phyloP scores from a whole-genome alignment of 2,797 vertebrate genomes.

The Manis crassicaudata region DNA sequence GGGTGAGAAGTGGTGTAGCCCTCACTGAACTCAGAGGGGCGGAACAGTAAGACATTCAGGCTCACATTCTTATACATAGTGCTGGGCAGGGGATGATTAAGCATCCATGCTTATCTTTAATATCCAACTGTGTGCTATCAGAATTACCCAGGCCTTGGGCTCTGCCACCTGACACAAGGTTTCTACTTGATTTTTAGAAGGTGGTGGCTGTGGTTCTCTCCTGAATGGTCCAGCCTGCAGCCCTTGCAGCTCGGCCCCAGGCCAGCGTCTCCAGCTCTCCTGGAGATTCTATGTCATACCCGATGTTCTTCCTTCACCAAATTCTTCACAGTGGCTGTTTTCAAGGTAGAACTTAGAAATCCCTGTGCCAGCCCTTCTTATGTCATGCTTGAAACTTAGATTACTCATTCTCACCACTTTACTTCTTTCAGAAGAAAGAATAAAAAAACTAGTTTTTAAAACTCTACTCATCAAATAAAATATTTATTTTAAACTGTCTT shows the following conservation, averaged over 20 bases:
- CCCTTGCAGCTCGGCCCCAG: neutral
- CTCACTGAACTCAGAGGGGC: too few relatives aligned
- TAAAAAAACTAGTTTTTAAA: neutral
- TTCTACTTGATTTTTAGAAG: neutral
- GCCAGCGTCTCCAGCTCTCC: accelerated
- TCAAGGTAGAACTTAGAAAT: neutral
- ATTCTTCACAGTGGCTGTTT: neutral
- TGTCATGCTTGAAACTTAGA: neutral
- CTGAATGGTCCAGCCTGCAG: too few relatives aligned
- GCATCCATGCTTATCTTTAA: too few relatives aligned
- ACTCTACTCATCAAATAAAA: neutral
- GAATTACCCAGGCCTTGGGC: neutral
- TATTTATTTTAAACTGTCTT: neutral
- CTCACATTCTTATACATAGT: too few relatives aligned
- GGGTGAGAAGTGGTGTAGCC: accelerated
- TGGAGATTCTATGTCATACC: accelerated
- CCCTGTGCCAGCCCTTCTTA: neutral
- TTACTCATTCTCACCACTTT: neutral
- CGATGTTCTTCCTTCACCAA: neutral
- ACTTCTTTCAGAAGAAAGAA: neutral
- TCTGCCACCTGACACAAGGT: too few relatives aligned
- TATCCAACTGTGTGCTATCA: neutral
- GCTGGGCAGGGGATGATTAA: accelerated
- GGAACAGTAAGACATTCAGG: accelerated
- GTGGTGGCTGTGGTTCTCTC: neutral